phyloP scores from a whole-genome alignment of 2,888 invertebrate genomes.

The Lysandra bellargus region DNA sequence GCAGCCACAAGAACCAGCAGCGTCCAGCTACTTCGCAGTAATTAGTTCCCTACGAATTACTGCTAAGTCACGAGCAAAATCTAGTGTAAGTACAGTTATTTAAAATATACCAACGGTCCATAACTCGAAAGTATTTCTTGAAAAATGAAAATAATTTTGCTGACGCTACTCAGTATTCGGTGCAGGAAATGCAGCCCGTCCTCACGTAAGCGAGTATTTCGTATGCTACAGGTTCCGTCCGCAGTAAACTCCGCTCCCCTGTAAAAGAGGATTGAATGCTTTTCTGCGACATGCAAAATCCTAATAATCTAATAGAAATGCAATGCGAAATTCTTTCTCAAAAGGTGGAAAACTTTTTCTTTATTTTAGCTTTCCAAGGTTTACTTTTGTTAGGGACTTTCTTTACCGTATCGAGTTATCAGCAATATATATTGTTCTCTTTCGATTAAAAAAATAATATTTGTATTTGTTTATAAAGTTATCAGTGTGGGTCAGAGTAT shows the following conservation, averaged over 20 bases:
- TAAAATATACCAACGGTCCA: background rate
- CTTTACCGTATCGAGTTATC: too few relatives aligned
- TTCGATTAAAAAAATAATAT: too few relatives aligned
- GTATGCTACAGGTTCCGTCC: constrained; percentile 51
- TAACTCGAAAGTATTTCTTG: background rate
- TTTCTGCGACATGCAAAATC: constrained; percentile 47
- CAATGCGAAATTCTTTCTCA: background rate
- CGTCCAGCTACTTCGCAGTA: too few relatives aligned
- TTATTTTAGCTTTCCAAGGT: background rate
- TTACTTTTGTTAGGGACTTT: background rate
- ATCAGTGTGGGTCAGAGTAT: background rate
- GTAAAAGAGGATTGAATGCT: constrained; percentile 52
- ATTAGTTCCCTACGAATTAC: too few relatives aligned
- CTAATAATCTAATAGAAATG: constrained; percentile 36
- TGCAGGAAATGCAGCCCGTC: constrained; percentile 69
- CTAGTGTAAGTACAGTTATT: background rate
- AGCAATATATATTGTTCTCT: too few relatives aligned
- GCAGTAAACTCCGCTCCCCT: constrained; percentile 39
- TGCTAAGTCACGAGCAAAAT: background rate
- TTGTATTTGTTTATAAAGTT: background rate
- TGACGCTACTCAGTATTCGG: constrained; percentile 49
- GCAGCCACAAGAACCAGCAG: too few relatives aligned
- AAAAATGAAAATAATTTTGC: constrained; percentile 45
- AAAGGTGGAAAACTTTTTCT: background rate
- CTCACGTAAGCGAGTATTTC: constrained; percentile 57